phyloP scores from a whole-genome alignment of 2,888 invertebrate species.

The Macrosoma leucophasiata region DNA sequence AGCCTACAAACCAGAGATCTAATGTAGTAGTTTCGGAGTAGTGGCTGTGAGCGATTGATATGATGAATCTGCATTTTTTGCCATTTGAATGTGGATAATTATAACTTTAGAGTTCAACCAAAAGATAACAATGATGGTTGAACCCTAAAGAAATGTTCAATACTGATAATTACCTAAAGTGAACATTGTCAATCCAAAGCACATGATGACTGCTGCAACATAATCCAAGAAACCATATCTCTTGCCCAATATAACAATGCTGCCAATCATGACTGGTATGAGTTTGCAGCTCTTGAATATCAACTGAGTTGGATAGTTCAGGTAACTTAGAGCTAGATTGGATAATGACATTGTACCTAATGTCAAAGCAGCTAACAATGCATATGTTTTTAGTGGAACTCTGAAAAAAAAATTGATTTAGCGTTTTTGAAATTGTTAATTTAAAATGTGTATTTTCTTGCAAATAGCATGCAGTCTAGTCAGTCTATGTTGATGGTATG shows the following conservation, averaged over 20 bases:
- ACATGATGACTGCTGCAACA: conserved; percentile 89
- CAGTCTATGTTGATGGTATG: too few relatives aligned
- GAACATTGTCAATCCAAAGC: conserved; percentile 92
- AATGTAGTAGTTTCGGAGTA: too few relatives aligned
- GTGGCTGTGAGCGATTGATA: too few relatives aligned
- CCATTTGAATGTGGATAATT: too few relatives aligned
- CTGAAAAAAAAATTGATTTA: conserved; percentile 64
- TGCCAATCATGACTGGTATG: conserved; percentile 95
- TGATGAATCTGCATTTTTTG: too few relatives aligned
- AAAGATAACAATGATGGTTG: too few relatives aligned
- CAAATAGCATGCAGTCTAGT: too few relatives aligned
- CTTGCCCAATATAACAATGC: conserved; percentile 94
- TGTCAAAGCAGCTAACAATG: conserved; percentile 88
- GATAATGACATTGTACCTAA: conserved; percentile 97
- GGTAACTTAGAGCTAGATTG: conserved; percentile 93
- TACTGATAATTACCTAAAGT: conserved; percentile 92
- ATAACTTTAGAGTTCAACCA: too few relatives aligned
- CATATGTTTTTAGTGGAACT: conserved; percentile 89
- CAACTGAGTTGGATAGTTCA: conserved; percentile 98
- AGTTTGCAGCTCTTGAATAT: conserved; percentile 99
- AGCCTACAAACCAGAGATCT: too few relatives aligned
- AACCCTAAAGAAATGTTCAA: too few relatives aligned
- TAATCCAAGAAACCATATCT: conserved; percentile 89
- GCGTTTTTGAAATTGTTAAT: conserved; percentile 1
- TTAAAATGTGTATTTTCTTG: too few relatives aligned